Base-by-base conservation (phyloP, 1,140 invertebrate species). In the Eriosoma lanigerum region DNA sequence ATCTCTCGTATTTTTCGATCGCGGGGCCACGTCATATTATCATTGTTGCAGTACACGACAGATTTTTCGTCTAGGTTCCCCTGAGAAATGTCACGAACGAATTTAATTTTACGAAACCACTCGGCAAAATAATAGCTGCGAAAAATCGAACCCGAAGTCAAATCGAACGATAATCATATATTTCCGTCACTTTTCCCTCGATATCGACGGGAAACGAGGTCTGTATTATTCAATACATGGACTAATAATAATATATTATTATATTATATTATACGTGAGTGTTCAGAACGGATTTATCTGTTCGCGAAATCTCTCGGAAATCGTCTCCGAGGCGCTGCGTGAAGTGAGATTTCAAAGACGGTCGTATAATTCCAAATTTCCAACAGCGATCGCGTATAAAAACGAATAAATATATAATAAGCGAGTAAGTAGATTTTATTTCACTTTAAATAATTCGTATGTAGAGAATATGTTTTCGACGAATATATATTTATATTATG, bases 91-190 rank as follows among this genome's bases (percentile, higher is more conserved):
- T 1, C 1, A 24, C n/a, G 32, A 44, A 24, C 38, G n/a, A 68
- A 68, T 68, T 68, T 68, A 21, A 68, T 68, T 68, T 68, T 46
- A 68, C n/a, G 13, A 46, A 68, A 68, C 38, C 38, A 2, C 38
- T 46, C n/a, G 64, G n/a, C 12, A 21, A 17, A 46, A 21, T 4
- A 68, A n/a, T 38, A 38, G 8, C 32, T 4, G 32, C 32, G 32
- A 38, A 38, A 38, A 38, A n/a, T n/a, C n/a, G n/a, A n/a, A n/a
- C n/a, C 32, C 32, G 32, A 3, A 9, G 38, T 46, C n/a, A 1
- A 24, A 68, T 68, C 38, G 17, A 46, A 68, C 8, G n/a, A 46
- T 68, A 46, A 46, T 68, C 64, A 17, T 46, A 24, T 19, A 46
- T 68, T 68, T 24, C 64, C 32, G 10, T 46, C 64, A 17, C 21